phyloP scores from a whole-genome alignment of 2,797 vertebrate species.

The Pelochelys cantorii region DNA sequence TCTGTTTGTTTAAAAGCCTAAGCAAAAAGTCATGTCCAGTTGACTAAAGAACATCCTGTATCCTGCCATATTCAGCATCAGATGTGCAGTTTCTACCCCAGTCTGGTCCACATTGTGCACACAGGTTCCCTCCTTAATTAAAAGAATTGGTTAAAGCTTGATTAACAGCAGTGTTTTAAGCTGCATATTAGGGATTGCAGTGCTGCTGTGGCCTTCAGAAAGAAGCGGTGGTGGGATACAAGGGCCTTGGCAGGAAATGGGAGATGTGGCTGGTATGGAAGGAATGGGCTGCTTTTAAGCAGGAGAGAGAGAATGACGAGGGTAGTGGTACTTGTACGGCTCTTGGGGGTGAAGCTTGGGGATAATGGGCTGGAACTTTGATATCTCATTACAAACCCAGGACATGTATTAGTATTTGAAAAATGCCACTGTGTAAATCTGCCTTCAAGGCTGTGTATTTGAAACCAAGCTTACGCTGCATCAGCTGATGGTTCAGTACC shows the following conservation, averaged over 20 bases:
- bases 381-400: background rate
- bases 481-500: background rate
- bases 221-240: background rate
- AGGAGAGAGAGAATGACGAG: background rate
- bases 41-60: background rate
- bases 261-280: background rate
- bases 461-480: background rate
- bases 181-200: background rate
- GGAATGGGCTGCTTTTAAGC: background rate
- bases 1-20: background rate
- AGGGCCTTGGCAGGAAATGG: background rate
- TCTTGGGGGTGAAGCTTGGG: background rate
- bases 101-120: background rate
- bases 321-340: background rate
- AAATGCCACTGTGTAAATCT: background rate
- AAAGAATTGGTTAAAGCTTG: background rate
- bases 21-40: background rate
- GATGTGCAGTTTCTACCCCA: accelerated
- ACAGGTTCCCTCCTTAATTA: background rate
- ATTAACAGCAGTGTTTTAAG: background rate
- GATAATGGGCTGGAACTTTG: background rate
- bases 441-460: background rate
- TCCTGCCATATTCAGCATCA: accelerated
- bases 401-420: background rate
- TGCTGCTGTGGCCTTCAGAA: too few species aligned